Evolutionary conservation across 2,888 invertebrate genomes (phyloP).

Genomic region (Synanthedon tipuliformis): DNA sequence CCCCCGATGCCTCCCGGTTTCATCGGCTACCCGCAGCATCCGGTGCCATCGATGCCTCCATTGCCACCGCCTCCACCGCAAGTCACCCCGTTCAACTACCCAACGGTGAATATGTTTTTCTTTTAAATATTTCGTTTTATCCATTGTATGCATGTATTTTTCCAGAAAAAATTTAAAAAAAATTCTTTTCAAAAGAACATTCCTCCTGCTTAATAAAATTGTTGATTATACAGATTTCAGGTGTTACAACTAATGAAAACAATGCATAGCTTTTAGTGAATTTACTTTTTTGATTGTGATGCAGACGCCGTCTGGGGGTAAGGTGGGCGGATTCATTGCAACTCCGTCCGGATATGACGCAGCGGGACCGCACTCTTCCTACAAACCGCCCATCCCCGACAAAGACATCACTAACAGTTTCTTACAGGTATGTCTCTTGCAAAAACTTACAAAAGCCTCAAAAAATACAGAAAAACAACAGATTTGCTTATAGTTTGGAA

Average conservation of each 20-base stretch:
- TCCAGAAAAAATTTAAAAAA: too few relatives aligned
- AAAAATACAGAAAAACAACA: too few relatives aligned
- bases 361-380: constrained; percentile 64
- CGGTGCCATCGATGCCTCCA: constrained; percentile 63
- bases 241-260: too few relatives aligned
- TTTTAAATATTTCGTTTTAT: too few relatives aligned
- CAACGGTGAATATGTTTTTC: constrained; percentile 51
- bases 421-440: constrained; percentile 44
- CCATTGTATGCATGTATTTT: too few relatives aligned
- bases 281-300: neutral
- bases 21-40: constrained; percentile 82
- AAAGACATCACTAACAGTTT: constrained; percentile 75
- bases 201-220: too few relatives aligned
- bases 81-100: constrained; percentile 76
- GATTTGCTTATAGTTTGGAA: too few relatives aligned
- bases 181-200: too few relatives aligned
- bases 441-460: too few relatives aligned
- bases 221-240: too few relatives aligned
- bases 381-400: constrained; percentile 75
- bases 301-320: constrained; percentile 56
- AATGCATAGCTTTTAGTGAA: too few relatives aligned
- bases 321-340: constrained; percentile 50
- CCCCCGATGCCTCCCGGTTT: constrained; percentile 83
- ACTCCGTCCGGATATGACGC: constrained; percentile 28
- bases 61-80: constrained; percentile 59